Evolutionary conservation across 2,888 invertebrate genomes (phyloP).

Genomic region (Osmoderma eremita): DNA sequence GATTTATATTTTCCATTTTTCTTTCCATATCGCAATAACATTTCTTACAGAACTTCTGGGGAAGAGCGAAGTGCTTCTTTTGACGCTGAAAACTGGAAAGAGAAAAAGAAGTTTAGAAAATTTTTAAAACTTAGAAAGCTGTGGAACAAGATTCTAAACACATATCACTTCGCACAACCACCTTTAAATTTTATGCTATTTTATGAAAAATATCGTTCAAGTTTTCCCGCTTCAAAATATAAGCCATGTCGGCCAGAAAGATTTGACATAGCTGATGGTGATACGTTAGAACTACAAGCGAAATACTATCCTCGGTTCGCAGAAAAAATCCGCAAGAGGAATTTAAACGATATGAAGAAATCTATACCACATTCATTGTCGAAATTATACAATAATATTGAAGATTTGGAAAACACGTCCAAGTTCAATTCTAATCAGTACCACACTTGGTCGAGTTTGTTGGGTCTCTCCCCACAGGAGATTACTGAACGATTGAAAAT

Average conservation of each 20-base stretch:
- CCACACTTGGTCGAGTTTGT: slow-evolving; percentile 38
- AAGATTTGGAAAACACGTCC: neutral
- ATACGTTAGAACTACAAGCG: slow-evolving; percentile 16
- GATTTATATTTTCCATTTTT: neutral
- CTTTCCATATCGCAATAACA: neutral
- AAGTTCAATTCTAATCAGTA: slow-evolving; percentile 25
- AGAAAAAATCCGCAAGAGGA: slow-evolving; percentile 4
- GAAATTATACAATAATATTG: slow-evolving; percentile 9
- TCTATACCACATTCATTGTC: slow-evolving; percentile 24
- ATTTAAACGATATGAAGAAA: slow-evolving; percentile 25
- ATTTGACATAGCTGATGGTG: slow-evolving; percentile 31
- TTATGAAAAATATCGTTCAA: slow-evolving; percentile 17
- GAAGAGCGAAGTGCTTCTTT: neutral
- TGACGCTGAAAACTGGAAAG: neutral
- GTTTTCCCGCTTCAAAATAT: neutral
- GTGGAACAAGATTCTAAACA: slow-evolving; percentile 14
- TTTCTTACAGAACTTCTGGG: neutral
- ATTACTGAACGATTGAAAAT: slow-evolving; percentile 30
- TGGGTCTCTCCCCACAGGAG: slow-evolving; percentile 29
- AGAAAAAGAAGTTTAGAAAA: neutral
- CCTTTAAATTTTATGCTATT: slow-evolving; percentile 31
- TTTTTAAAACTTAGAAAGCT: slow-evolving; percentile 14
- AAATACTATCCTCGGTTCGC: slow-evolving; percentile 29
- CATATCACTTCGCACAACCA: slow-evolving; percentile 32
- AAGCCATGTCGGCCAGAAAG: neutral